Conservation (phyloP, 2,113 vertebrate genomes). For the Peromyscus leucopus region DNA sequence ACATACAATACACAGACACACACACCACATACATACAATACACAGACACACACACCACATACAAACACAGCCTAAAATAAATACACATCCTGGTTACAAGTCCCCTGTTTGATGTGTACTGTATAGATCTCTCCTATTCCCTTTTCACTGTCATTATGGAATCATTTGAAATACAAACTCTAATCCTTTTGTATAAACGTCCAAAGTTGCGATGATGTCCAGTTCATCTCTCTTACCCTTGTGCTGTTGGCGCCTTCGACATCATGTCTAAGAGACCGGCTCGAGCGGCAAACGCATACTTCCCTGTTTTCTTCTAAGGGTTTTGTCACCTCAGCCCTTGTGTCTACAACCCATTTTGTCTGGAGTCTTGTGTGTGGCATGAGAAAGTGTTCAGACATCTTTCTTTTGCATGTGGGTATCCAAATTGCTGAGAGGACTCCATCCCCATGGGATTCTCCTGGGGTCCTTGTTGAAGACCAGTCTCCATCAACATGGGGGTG, state of each 20-base stretch:
- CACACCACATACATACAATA: too few species aligned
- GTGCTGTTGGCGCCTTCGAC: background rate
- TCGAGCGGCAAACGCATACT: background rate
- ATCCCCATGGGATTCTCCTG: background rate
- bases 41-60: background rate
- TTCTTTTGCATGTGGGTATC: fast-evolving
- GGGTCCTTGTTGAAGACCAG: background rate
- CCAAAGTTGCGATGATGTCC: background rate
- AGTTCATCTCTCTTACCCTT: background rate
- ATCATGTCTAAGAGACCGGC: background rate
- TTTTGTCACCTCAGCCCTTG: background rate
- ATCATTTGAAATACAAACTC: background rate
- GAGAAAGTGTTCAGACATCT: background rate
- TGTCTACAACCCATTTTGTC: background rate
- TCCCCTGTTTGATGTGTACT: too few species aligned
- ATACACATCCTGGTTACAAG: background rate
- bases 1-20: too few species aligned
- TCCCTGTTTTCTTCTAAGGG: background rate
- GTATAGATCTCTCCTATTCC: background rate
- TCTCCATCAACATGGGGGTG: fast-evolving
- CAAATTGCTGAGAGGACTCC: fast-evolving
- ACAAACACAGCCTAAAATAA: background rate
- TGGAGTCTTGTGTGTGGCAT: background rate
- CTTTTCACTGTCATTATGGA: background rate
- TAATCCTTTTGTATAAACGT: background rate